Conservation (phyloP, 2,113 vertebrate species). For the Chamaetylas fuelleborni region DNA sequence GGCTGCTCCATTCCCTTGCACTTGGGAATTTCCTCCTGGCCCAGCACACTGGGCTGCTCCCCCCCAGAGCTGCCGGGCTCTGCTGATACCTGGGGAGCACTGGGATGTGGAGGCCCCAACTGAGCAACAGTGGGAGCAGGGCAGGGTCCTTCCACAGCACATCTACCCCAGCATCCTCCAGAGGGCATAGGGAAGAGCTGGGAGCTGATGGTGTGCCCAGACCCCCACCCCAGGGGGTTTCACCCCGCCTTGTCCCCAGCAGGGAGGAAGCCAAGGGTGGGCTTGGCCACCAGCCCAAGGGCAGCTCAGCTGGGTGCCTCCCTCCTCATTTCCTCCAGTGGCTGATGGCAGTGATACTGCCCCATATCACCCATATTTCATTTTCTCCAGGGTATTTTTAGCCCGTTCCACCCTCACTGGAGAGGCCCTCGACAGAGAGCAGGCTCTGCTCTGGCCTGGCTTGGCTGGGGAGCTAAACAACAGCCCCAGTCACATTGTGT, state of each 20-base stretch:
- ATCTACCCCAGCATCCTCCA: too few species aligned
- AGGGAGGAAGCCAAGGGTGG: neutral
- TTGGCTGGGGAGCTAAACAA: conserved; percentile 25
- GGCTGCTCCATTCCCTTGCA: neutral
- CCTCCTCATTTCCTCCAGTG: conserved; percentile 16
- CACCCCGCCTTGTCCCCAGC: neutral
- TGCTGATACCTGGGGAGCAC: neutral
- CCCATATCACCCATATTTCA: conserved; percentile 41
- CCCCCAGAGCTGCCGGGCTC: neutral
- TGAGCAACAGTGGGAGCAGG: neutral
- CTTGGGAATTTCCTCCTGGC: neutral
- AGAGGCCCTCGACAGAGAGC: neutral
- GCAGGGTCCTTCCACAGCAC: fast-evolving
- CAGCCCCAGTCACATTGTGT: conserved; percentile 2
- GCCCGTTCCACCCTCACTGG: neutral
- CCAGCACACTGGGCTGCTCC: neutral
- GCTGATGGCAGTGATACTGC: neutral
- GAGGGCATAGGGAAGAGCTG: neutral
- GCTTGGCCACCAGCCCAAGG: neutral
- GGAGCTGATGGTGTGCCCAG: neutral
- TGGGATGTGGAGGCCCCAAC: neutral
- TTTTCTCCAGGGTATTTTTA: conserved; percentile 65
- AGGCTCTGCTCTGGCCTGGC: neutral
- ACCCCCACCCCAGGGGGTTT: neutral
- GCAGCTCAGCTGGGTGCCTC: neutral